Percentiles rank a stretch among this genome's conserved stretches.
Evolutionary conservation across 2,888 invertebrate species (phyloP).

Genomic region (Ormyrus labotus): DNA sequence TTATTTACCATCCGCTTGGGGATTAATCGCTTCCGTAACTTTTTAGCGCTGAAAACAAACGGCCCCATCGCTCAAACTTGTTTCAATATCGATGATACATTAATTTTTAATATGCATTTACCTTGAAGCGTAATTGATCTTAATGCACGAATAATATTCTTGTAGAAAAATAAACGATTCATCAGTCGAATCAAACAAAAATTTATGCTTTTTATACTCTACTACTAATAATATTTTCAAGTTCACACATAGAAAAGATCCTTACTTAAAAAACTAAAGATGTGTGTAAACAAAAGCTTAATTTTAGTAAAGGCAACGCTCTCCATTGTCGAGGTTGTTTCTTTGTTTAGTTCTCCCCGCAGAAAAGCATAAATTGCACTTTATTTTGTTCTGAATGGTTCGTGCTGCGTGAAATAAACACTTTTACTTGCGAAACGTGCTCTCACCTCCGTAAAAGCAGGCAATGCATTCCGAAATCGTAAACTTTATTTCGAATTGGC

Average conservation of each 20-base stretch:
- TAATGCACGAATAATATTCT: too few species aligned
- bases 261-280: not conserved
- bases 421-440: constrained; percentile 52
- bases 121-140: too few species aligned
- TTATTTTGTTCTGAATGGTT: constrained; percentile 46
- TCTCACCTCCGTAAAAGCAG: constrained; percentile 11
- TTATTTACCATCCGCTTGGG: constrained; percentile 42
- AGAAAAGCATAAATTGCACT: constrained; percentile 49
- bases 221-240: too few species aligned
- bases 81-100: too few species aligned
- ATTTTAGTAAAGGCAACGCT: not conserved
- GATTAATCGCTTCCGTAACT: constrained; percentile 47
- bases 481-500: constrained; percentile 54
- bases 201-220: too few species aligned
- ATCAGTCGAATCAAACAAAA: too few species aligned
- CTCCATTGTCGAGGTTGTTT: constrained; percentile 4
- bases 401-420: constrained; percentile 48
- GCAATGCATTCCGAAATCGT: constrained; percentile 49
- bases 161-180: too few species aligned
- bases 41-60: constrained; percentile 39
- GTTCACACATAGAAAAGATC: too few species aligned
- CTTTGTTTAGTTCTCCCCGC: constrained; percentile 1
- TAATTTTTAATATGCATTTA: too few species aligned
- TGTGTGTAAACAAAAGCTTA: not conserved
- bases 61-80: not conserved